A percentile compares a stretch with the other conserved stretches of the same genome.
phyloP scores from a whole-genome alignment of 2,888 invertebrate genomes.

The Phanerotoma sp. region DNA sequence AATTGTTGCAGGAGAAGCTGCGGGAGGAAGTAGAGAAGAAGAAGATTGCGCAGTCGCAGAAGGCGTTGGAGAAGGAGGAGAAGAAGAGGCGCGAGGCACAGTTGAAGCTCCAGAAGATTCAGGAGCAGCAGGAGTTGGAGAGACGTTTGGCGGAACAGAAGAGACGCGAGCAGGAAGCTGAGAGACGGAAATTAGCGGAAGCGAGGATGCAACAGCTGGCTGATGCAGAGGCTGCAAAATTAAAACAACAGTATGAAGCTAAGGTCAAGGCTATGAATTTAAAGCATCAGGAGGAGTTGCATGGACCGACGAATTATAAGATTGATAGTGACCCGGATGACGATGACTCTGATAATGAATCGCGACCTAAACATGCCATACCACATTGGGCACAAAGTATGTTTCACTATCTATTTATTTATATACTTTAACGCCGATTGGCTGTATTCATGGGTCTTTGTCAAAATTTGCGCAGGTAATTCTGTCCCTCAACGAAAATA shows the following conservation, averaged over 20 bases:
- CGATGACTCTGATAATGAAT: constrained; percentile 51
- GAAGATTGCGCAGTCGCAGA: constrained; percentile 43
- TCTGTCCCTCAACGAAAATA: too few relatives aligned
- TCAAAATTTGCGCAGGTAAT: too few relatives aligned
- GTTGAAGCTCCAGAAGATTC: constrained; percentile 41
- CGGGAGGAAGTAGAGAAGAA: constrained; percentile 60
- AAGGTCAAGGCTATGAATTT: constrained; percentile 22
- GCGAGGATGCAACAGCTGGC: constrained; percentile 50
- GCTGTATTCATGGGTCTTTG: too few relatives aligned
- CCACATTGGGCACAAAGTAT: constrained; percentile 51
- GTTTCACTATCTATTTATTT: constrained; percentile 7
- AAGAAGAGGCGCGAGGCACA: constrained; percentile 47
- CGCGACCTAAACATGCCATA: constrained; percentile 48
- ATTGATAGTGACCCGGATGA: constrained; percentile 54
- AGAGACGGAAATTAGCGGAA: constrained; percentile 46
- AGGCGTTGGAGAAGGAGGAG: constrained; percentile 52
- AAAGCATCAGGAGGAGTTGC: constrained; percentile 27
- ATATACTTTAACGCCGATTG: neutral
- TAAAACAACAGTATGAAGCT: constrained; percentile 38
- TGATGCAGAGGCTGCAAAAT: constrained; percentile 39
- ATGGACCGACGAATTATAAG: constrained; percentile 41
- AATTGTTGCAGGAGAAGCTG: constrained; percentile 56
- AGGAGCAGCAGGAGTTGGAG: constrained; percentile 53
- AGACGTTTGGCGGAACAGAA: constrained; percentile 50
- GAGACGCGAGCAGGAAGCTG: constrained; percentile 54